Evolutionary conservation across 1,140 invertebrate species (phyloP).

Genomic region (Oppia nitens): DNA sequence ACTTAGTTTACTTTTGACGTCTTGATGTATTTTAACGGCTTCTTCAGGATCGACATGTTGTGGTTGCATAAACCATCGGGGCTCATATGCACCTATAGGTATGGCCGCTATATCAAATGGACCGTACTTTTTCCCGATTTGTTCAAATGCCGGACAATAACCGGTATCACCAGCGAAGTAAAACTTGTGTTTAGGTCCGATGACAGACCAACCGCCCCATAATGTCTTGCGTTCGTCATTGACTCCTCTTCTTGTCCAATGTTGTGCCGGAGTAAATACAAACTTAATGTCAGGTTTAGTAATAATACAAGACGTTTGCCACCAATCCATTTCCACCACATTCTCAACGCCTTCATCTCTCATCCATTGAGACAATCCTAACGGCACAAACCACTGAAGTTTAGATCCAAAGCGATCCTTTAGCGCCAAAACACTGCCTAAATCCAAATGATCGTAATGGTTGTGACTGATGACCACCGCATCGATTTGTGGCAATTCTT

Average conservation of each 20-base stretch:
- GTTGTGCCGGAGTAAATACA: slow-evolving; percentile 32
- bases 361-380: slow-evolving; percentile 20
- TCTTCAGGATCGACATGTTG: slow-evolving; percentile 35
- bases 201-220: slow-evolving; percentile 33
- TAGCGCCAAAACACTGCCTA: slow-evolving; percentile 25
- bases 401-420: slow-evolving; percentile 26
- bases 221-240: slow-evolving; percentile 29
- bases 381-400: slow-evolving; percentile 32
- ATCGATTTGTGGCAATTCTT: slow-evolving; percentile 31
- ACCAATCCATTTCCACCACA: slow-evolving; percentile 32
- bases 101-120: slow-evolving; percentile 33
- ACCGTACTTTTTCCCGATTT: slow-evolving; percentile 31
- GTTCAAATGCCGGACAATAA: slow-evolving; percentile 31
- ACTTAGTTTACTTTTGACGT: slow-evolving; percentile 24
- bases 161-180: slow-evolving; percentile 35
- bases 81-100: slow-evolving; percentile 34
- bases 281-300: not conserved
- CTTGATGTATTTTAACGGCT: slow-evolving; percentile 33
- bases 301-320: slow-evolving; percentile 25
- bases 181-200: slow-evolving; percentile 28
- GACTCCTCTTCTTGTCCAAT: slow-evolving; percentile 30
- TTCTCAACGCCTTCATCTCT: slow-evolving; percentile 19
- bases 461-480: slow-evolving; percentile 36
- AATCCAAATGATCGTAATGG: slow-evolving; percentile 37
- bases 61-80: slow-evolving; percentile 30